These are phyloP conservation scores for Leptogaster cylindrica DNA, from an alignment of 2,888 invertebrate species.

Conservation along the genomic window DNA sequence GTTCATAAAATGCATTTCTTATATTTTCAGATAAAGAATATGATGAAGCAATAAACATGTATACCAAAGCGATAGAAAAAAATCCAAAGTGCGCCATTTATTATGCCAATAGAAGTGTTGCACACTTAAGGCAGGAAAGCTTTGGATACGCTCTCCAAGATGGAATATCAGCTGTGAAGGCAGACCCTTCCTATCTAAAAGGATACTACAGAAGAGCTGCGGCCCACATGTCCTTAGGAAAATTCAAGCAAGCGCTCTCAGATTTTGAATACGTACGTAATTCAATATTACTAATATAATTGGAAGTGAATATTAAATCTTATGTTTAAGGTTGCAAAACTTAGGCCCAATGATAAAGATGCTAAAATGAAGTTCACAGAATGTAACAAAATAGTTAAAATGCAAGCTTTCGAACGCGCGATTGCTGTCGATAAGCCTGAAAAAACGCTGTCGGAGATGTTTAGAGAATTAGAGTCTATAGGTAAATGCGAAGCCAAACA, in stretches of 20 bases:
- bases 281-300: not conserved
- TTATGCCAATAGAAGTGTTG: constrained; percentile 94
- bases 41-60: constrained; percentile 85
- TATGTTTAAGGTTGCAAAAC: constrained; percentile 87
- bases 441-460: constrained; percentile 84
- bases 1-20: too few relatives aligned
- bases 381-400: constrained; percentile 94
- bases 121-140: constrained; percentile 91
- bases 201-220: constrained; percentile 97
- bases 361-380: constrained; percentile 90
- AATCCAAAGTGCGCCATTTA: constrained; percentile 85
- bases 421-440: constrained; percentile 91
- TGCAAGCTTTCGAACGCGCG: constrained; percentile 94
- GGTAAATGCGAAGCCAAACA: constrained; percentile 64
- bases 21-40: constrained; percentile 89
- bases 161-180: constrained; percentile 88
- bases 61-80: constrained; percentile 85
- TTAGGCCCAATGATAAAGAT: constrained; percentile 91
- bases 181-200: constrained; percentile 90
- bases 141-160: constrained; percentile 94
- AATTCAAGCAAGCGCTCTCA: constrained; percentile 93
- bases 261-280: constrained; percentile 91
- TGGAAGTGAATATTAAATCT: constrained; percentile 11
- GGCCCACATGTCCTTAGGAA: constrained; percentile 96
- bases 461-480: constrained; percentile 85